Base-by-base conservation (phyloP, 2,888 invertebrate genomes). In the Oxytorus armatus region DNA sequence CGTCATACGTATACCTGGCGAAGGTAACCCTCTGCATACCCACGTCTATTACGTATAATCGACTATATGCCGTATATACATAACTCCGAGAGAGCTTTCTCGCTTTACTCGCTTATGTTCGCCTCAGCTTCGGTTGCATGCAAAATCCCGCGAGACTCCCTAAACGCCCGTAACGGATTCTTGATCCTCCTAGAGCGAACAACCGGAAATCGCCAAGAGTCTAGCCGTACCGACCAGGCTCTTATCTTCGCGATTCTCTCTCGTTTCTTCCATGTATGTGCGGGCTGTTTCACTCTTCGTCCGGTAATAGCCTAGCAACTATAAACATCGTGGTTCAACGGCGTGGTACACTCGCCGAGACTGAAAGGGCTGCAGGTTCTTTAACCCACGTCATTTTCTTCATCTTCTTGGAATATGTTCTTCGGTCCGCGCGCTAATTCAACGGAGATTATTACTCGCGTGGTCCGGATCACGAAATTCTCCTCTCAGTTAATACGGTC, bases 121-220 rank as follows among this genome's bases (percentile, higher is more conserved):
- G 72, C 77, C 44, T 68, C 59, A 47, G 23, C 42, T 63, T 33
- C 47, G 69, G 42, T 65, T 69, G 79, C 79, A 77, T 79, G 76
- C 65, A 55, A 80, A 80, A 73, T 80, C 53, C 59, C 18, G 47
- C 55, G 36, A 57, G 63, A 55, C 51, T 66, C 73, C 79, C 82
- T 79, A 82, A 82, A 82, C 77, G 59, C 69, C 79, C 59, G 74
- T 82, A 82, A 82, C 82, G 82, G 79, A 82, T 82, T 77, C 77
- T 82, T 82, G 82, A 82, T 82, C 79, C 77, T 77, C 44, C 21
- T 57, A 23, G 80, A 73, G 68, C 65, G 74, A 65, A 74, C 65
- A 74, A 76, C 82, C 82, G 82, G 82, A 82, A 82, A 79, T 79
- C 76, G 68, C 82, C n/a, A 68, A 76, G 75, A 63, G 76, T 70